Evolutionary conservation across 2,888 invertebrate genomes (phyloP), one percentile per base, ranked within the genome.

Genomic region (Panopea generosa): DNA sequence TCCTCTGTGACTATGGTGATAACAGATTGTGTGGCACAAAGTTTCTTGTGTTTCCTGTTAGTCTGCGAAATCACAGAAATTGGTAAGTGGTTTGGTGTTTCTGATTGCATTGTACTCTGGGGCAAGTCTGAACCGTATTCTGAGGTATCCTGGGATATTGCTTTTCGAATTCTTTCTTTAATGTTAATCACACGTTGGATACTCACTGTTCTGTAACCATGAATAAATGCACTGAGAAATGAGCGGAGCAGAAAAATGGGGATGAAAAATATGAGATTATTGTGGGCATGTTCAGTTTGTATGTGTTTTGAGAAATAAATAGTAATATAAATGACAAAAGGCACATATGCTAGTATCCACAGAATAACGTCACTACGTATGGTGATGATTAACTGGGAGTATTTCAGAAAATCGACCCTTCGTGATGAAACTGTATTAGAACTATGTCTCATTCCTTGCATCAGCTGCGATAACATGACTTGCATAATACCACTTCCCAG

Each of bases 211-310:
- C 85, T 71, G 62, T 80, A 84, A 16, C 84, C 84, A 68, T 88
- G 88, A 24, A 86, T 57, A 14, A 84, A 74, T 4, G 85, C 86
- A 66, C 83, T 83, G 18, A 84, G n/a, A 38, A 88, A 82, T 14
- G 88, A 84, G 27, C 88, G 84, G 4, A 85, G 16, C 24, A 88
- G 63, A 66, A 87, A 86, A 16, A 86, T 59, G 14, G 86, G 84
- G 14, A 87, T 67, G 49, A 86, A 85, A 56, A 84, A 86, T 7
- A 87, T 65, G 9, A 87, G 49, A 40, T 79, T 80, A 16, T 59
- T 52, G 57, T 84, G 82, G 3, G 81, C 65, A 11, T 55, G 38
- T 11, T 43, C 2, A 4, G 47, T 61, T 14, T 69, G 65, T 9
- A 52, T 60, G 1, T 76, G 63, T 33, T 79, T 66, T 9, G 72